phyloP scores from a whole-genome alignment of 2,113 vertebrate genomes.

The Phalacrocorax aristotelis region DNA sequence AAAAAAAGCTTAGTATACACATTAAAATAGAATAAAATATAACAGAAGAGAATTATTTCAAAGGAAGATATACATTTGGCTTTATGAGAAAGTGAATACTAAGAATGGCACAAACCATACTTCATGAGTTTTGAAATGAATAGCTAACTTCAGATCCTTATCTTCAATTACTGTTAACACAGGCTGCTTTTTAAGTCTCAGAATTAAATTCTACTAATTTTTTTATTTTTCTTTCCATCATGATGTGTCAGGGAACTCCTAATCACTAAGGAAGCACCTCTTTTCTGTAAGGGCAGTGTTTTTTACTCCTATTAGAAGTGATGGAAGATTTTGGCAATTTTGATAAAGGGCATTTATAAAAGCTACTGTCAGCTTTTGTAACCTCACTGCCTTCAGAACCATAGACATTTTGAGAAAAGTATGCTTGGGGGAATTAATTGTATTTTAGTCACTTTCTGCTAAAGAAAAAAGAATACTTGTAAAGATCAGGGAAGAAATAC shows the following conservation, averaged over 20 bases:
- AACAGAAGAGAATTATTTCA: neutral
- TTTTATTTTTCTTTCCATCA: neutral
- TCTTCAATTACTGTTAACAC: neutral
- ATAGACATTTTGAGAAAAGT: neutral
- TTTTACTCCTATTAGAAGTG: neutral
- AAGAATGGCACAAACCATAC: neutral
- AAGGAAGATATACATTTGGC: neutral
- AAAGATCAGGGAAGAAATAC: neutral
- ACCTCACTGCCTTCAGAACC: neutral
- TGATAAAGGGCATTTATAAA: neutral
- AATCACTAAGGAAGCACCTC: neutral
- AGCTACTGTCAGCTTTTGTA: neutral
- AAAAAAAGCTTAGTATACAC: neutral
- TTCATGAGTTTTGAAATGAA: neutral
- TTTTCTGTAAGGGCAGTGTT: neutral
- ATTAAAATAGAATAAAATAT: neutral
- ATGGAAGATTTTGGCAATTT: neutral
- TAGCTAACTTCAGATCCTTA: neutral
- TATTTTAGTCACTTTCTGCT: neutral
- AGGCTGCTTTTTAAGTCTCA: neutral
- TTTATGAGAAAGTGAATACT: neutral
- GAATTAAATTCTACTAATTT: neutral
- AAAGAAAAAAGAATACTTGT: neutral
- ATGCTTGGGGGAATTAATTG: neutral
- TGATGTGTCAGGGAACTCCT: neutral